Base-by-base conservation (phyloP, 2,113 vertebrate genomes). In the Pseudolaguvia tuberculata region DNA sequence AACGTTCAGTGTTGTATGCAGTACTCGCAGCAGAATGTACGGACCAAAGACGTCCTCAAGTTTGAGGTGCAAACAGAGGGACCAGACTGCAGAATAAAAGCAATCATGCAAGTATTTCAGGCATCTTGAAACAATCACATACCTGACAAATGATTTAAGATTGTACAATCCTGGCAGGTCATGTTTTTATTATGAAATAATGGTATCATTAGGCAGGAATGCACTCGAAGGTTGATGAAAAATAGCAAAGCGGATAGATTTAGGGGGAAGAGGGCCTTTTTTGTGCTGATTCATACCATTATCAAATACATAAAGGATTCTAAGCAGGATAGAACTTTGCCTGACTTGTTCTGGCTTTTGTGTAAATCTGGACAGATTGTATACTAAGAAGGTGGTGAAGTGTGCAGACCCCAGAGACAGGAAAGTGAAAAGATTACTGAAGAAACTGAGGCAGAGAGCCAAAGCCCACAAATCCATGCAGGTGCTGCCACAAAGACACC, bases 21-120 rank as follows among this genome's bases (percentile, higher is more conserved):
- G 83, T 92, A 92, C 86, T 92, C 91, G 56, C 85, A 90, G 63
- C 90, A 87, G 70, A 91, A 90, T 80, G 89, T 92, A 82, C 90
- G 91, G 70, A 89, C 90, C 84, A 92, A 91, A 87, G 91, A 92
- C 48, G 89, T 92, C 81, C 68, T 91, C 77, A 88, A 87, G 77
- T 92, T 91, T 72, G 91, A 92, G 83, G 85, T 88, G 85, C 91
- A 92, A 89, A 91, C 88, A 0, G 90, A 91, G 82, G 91, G 91
- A 79, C 91, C 90, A 8, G 89, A 92, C 87, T 92, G 91, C 90
- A 92, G 88, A 83, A 92, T 92, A 90, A 88, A 86, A 85, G 91
- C 91, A 72, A 89, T 91, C 88, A 91, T 92, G 90, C 87, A 91
- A 92, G 91, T 91, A 91, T 90, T 91, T 77, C 85, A 88, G 83